Conservation (phyloP, 2,113 vertebrate species). For the Rhagologus leucostigma region DNA sequence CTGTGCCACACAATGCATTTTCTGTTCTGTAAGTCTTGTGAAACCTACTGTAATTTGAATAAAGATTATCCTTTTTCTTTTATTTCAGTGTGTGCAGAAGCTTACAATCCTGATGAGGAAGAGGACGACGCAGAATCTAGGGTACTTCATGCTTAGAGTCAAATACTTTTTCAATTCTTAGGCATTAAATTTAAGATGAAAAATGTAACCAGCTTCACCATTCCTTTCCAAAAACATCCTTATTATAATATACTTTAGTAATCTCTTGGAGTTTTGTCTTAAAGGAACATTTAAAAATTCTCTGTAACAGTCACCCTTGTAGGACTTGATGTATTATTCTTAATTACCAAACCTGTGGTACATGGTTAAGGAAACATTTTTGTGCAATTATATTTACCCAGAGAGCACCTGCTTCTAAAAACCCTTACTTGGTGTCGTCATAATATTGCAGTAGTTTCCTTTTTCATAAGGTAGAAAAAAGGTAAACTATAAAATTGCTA, state of each 20-base stretch:
- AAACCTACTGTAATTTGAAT: not conserved
- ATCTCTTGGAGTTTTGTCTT: not conserved
- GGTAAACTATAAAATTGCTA: not conserved
- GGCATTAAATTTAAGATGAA: not conserved
- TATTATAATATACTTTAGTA: not conserved
- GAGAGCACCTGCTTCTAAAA: not conserved
- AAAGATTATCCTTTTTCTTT: not conserved
- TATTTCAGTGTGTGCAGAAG: slow-evolving; percentile 92
- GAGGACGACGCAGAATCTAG: slow-evolving; percentile 91
- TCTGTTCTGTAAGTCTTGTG: not conserved
- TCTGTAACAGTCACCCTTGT: not conserved
- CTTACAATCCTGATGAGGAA: slow-evolving; percentile 97
- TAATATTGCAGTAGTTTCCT: not conserved
- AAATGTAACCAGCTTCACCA: not conserved
- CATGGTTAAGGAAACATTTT: not conserved
- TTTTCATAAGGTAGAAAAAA: not conserved
- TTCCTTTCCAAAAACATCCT: not conserved
- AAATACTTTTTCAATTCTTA: not conserved
- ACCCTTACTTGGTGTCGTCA: not conserved
- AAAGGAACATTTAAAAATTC: not conserved
- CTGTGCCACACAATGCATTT: not conserved
- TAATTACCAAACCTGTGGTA: not conserved
- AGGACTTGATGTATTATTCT: not conserved
- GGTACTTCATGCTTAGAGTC: slow-evolving; percentile 73
- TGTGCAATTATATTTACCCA: not conserved